phyloP scores from a whole-genome alignment of 2,113 vertebrate species.

The Gobio gobio region DNA sequence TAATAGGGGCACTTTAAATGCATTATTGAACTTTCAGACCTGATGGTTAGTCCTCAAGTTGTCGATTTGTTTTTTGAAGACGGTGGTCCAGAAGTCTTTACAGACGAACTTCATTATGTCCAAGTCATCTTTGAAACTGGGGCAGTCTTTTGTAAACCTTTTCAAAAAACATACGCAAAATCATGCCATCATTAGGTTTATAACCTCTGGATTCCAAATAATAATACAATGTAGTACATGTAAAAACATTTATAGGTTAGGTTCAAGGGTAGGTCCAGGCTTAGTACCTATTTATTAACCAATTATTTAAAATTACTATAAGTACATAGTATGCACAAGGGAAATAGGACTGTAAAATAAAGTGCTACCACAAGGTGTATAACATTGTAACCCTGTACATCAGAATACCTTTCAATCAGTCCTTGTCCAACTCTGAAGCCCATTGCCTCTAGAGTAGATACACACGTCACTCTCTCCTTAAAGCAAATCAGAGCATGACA shows the following conservation, averaged over 20 bases:
- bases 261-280: too few relatives aligned
- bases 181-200: background rate
- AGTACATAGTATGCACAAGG: too few relatives aligned
- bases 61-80: conserved; percentile 85
- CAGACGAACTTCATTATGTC: conserved; percentile 88
- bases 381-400: background rate
- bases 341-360: background rate
- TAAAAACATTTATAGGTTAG: background rate
- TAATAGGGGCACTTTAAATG: background rate
- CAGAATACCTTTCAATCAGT: conserved; percentile 81
- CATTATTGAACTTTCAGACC: conserved; percentile 66
- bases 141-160: conserved; percentile 82
- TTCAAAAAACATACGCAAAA: background rate
- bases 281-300: too few relatives aligned
- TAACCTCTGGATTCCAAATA: background rate
- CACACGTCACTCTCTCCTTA: conserved; percentile 77
- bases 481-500: background rate
- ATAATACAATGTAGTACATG: background rate
- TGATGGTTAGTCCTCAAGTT: conserved; percentile 88
- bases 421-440: conserved; percentile 88
- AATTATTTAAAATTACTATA: too few relatives aligned
- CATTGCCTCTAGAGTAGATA: conserved; percentile 81
- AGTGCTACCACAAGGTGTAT: background rate
- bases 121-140: conserved; percentile 84
- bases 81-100: conserved; percentile 85